phyloP scores from a whole-genome alignment of 2,888 invertebrate species.

The Cheilosia vulpina region DNA sequence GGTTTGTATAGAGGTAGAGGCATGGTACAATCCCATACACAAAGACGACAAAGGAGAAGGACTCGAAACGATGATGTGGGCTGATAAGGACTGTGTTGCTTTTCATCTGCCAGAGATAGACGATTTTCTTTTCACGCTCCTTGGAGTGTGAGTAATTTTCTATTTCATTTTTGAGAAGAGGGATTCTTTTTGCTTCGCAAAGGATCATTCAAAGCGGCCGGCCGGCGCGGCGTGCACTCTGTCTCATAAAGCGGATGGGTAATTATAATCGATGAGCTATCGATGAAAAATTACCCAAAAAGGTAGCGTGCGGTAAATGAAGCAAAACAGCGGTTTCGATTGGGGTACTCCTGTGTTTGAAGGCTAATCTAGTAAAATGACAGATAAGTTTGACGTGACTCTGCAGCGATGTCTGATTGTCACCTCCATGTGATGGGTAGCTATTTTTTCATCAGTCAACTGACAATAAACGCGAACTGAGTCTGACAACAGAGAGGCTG shows the following conservation, averaged over 20 bases:
- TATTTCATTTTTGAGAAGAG: slow-evolving; percentile 39
- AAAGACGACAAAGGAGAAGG: slow-evolving; percentile 18
- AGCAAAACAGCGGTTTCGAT: not conserved
- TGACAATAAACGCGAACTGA: no score
- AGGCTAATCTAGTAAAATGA: no score
- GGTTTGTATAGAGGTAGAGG: slow-evolving; percentile 7
- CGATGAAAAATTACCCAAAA: slow-evolving; percentile 44
- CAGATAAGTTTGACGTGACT: no score
- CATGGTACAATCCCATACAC: slow-evolving; percentile 21
- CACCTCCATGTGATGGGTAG: no score
- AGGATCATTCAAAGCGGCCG: not conserved
- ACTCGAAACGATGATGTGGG: slow-evolving; percentile 64
- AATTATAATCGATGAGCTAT: slow-evolving; percentile 67
- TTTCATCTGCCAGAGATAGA: slow-evolving; percentile 63
- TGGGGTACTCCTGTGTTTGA: not conserved
- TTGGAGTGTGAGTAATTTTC: slow-evolving; percentile 69
- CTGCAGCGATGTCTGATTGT: no score
- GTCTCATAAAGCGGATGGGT: slow-evolving; percentile 37
- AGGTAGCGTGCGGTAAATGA: not conserved
- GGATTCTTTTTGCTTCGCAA: slow-evolving; percentile 21
- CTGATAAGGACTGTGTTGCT: slow-evolving; percentile 64
- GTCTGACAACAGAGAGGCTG: no score
- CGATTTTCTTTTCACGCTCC: slow-evolving; percentile 45
- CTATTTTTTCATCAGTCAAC: no score
- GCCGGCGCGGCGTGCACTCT: slow-evolving; percentile 24